Percentiles rank a stretch among this genome's conserved stretches.
Evolutionary conservation across 2,888 invertebrate species (phyloP).

Genomic region (Mimachlamys varia): DNA sequence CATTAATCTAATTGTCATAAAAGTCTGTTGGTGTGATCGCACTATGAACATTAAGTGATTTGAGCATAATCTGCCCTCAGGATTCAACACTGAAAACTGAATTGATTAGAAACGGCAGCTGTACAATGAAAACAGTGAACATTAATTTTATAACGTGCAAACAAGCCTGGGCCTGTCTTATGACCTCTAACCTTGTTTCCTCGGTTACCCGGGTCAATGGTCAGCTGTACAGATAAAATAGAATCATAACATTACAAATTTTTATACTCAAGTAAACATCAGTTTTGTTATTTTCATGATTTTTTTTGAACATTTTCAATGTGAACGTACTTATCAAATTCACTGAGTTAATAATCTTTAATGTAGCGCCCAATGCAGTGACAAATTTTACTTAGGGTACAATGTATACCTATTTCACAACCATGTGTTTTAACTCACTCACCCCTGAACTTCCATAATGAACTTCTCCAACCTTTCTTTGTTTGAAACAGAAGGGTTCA

Average conservation of each 20-base stretch:
- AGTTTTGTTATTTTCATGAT: not conserved
- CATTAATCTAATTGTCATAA: too few species aligned
- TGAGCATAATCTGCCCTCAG: not conserved
- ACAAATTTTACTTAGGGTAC: too few species aligned
- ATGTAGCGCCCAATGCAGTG: too few species aligned
- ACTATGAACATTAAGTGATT: not conserved
- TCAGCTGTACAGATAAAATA: slow-evolving; percentile 6
- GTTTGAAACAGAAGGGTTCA: too few species aligned
- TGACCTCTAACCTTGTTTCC: slow-evolving; percentile 24
- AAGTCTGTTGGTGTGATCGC: too few species aligned
- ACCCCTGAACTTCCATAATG: too few species aligned
- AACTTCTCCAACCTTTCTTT: too few species aligned
- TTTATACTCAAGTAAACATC: not conserved
- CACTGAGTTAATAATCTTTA: too few species aligned
- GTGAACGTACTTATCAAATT: too few species aligned
- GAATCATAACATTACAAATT: not conserved
- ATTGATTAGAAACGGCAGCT: not conserved
- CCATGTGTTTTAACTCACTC: too few species aligned
- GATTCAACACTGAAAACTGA: not conserved
- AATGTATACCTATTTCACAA: too few species aligned
- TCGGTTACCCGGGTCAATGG: not conserved
- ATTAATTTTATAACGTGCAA: not conserved
- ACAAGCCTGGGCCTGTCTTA: slow-evolving; percentile 2
- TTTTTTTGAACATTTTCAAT: too few species aligned
- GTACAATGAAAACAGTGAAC: not conserved